Percentiles rank a stretch among this genome's conserved stretches.
Conservation (phyloP, 2,797 vertebrate genomes). For the Macropus fuliginosus region DNA sequence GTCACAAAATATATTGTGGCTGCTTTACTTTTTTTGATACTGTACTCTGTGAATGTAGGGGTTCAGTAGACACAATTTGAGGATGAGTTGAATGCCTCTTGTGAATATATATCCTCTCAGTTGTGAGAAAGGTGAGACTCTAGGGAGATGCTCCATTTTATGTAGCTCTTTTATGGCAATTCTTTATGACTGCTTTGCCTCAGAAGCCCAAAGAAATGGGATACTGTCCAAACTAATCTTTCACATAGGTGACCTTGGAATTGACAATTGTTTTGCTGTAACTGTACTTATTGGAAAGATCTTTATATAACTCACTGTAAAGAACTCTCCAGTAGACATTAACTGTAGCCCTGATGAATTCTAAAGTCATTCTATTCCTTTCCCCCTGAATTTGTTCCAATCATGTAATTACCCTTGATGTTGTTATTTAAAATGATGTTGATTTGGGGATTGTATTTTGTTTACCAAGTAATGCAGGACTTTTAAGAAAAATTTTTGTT, state of each 20-base stretch:
- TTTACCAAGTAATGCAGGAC: conserved; percentile 10
- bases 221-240: background rate
- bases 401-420: background rate
- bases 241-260: conserved; percentile 33
- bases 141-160: conserved; percentile 6
- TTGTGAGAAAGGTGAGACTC: background rate
- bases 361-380: background rate
- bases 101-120: background rate
- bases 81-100: background rate
- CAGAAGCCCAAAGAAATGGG: background rate
- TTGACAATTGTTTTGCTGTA: conserved; percentile 42
- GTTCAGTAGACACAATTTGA: background rate
- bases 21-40: background rate
- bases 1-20: background rate
- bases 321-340: background rate
- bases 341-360: conserved; percentile 2
- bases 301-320: conserved; percentile 1
- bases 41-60: background rate
- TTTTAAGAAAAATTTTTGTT: background rate
- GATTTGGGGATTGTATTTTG: conserved; percentile 9
- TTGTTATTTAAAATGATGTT: conserved; percentile 3
- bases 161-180: conserved; percentile 11
- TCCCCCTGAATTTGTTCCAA: background rate
- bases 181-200: conserved; percentile 28
- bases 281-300: conserved; percentile 6